Percentiles rank a stretch among this genome's conserved stretches.
These are phyloP conservation scores for Trichacis sp. DNA, from an alignment of 2,888 invertebrate genomes.

Conservation along the genomic window DNA sequence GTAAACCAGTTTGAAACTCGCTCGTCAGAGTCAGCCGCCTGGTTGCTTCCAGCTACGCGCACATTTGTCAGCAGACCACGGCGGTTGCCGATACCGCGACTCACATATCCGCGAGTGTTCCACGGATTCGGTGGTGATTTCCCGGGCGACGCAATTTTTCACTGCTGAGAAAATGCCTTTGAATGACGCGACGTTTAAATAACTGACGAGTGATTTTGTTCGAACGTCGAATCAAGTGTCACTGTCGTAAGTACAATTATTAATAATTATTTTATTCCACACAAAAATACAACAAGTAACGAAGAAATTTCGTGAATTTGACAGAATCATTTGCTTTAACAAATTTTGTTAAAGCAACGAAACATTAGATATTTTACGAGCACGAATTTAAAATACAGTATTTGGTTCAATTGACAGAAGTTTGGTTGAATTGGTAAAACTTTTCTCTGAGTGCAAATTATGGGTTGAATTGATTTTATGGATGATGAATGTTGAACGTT, in stretches of 20 bases:
- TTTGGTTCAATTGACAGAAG: no score
- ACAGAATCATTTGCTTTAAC: no score
- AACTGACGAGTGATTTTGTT: background rate
- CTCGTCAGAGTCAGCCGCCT: conserved; percentile 54
- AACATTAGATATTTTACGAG: no score
- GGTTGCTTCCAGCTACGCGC: conserved; percentile 56
- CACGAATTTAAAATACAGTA: no score
- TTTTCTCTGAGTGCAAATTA: no score
- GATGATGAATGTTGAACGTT: no score
- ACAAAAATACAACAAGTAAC: no score
- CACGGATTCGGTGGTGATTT: background rate
- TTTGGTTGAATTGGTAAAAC: no score
- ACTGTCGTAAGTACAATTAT: background rate
- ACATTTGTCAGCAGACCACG: conserved; percentile 43
- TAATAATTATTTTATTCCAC: no score
- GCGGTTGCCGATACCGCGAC: background rate
- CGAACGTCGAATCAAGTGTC: background rate
- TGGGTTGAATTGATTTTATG: no score
- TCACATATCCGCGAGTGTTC: background rate
- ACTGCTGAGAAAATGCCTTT: conserved; percentile 2
- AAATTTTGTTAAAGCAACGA: no score
- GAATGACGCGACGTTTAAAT: conserved; percentile 2
- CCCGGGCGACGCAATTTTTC: background rate
- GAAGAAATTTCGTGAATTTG: no score
- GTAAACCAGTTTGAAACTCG: conserved; percentile 55